A percentile compares a stretch with the other conserved stretches of the same genome.
These are phyloP conservation scores for Amphiprion ocellaris DNA, from an alignment of 2,113 vertebrate genomes.

Conservation along the genomic window DNA sequence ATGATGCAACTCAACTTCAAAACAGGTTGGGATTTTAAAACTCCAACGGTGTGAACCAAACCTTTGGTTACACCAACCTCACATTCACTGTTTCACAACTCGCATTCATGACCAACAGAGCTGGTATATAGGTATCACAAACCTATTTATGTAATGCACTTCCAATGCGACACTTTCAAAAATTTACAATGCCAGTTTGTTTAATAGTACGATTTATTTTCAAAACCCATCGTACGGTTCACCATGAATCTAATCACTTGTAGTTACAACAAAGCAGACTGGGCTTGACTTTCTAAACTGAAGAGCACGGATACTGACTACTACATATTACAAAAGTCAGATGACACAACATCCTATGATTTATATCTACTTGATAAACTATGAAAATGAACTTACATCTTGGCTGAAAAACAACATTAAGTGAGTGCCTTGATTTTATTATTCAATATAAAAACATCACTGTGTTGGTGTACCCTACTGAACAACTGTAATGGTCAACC, in stretches of 20 bases:
- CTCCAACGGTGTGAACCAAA: too few species aligned
- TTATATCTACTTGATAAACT: neutral
- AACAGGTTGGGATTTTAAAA: too few species aligned
- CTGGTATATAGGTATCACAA: too few species aligned
- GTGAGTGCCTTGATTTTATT: conserved; percentile 44
- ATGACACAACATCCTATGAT: too few species aligned
- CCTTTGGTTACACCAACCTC: too few species aligned
- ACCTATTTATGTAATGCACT: too few species aligned
- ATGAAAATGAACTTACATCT: conserved; percentile 5
- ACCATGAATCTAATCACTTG: too few species aligned
- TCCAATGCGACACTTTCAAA: too few species aligned
- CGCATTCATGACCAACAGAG: too few species aligned
- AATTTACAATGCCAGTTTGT: neutral
- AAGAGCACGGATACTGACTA: neutral
- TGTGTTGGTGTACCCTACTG: conserved; percentile 18
- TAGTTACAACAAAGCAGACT: neutral
- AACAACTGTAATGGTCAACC: conserved; percentile 1
- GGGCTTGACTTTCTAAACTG: neutral
- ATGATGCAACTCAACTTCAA: too few species aligned
- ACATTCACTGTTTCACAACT: too few species aligned
- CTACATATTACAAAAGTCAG: neutral
- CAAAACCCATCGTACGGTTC: neutral
- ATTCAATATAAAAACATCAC: conserved; percentile 60
- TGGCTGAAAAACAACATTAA: conserved; percentile 20
- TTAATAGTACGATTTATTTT: conserved; percentile 16